These are phyloP conservation scores for Amaurobius ferox DNA, from an alignment of 2,888 invertebrate species.

Conservation along the genomic window DNA sequence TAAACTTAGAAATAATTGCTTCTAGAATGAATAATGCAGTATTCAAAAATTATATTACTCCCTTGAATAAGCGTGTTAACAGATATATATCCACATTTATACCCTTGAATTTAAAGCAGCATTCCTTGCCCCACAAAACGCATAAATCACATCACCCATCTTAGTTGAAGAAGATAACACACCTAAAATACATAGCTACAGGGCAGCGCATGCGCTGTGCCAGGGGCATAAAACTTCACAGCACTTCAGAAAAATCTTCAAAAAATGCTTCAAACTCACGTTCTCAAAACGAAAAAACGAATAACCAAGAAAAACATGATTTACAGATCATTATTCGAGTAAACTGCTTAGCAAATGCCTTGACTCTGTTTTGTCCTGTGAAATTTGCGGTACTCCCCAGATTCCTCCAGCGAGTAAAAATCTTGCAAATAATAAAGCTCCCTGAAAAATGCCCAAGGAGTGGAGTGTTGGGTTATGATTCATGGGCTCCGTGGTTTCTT, in stretches of 20 bases:
- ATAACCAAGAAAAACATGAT: slow-evolving; percentile 55
- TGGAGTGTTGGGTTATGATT: slow-evolving; percentile 55
- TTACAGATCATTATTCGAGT: slow-evolving; percentile 66
- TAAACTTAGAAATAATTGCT: too few species aligned
- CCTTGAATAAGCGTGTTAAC: too few species aligned
- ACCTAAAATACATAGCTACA: slow-evolving; percentile 15
- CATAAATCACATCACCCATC: not conserved
- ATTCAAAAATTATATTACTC: too few species aligned
- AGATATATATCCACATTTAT: too few species aligned
- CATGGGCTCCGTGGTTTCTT: slow-evolving; percentile 12
- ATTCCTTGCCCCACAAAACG: not conserved
- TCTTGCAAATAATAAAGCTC: slow-evolving; percentile 13
- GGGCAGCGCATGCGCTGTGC: slow-evolving; percentile 39
- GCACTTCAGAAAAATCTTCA: slow-evolving; percentile 1
- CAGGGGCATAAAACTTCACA: slow-evolving; percentile 1
- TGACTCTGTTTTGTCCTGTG: slow-evolving; percentile 40
- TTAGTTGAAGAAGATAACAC: slow-evolving; percentile 49
- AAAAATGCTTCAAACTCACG: not conserved
- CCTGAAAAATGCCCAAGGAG: slow-evolving; percentile 16
- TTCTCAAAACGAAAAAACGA: slow-evolving; percentile 24
- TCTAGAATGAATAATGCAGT: too few species aligned
- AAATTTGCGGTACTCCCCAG: slow-evolving; percentile 39
- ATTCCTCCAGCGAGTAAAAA: slow-evolving; percentile 30
- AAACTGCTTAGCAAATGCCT: slow-evolving; percentile 63
- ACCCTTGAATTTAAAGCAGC: too few species aligned